A percentile compares a stretch with the other conserved stretches of the same genome.
Evolutionary conservation across 2,888 invertebrate species (phyloP).

Genomic region (Drosophila nigricruria): DNA sequence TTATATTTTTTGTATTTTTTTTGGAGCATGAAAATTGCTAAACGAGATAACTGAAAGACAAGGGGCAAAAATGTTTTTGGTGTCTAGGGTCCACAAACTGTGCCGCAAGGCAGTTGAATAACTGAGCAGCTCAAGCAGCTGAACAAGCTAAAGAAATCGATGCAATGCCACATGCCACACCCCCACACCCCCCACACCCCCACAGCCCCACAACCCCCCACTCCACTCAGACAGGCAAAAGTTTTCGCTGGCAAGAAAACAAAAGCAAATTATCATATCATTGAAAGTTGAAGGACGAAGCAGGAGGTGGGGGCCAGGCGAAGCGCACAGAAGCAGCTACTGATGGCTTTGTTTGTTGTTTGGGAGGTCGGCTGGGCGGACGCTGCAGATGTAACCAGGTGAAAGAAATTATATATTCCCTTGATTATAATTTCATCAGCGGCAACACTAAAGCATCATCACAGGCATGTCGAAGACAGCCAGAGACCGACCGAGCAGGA

Average conservation of each 20-base stretch:
- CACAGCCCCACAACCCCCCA: constrained; percentile 1
- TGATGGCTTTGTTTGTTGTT: constrained; percentile 68
- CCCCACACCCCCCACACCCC: background rate
- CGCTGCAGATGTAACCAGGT: constrained; percentile 76
- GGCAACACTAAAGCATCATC: constrained; percentile 77
- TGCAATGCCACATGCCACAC: constrained; percentile 39
- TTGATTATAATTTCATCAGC: constrained; percentile 85
- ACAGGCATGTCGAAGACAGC: constrained; percentile 72
- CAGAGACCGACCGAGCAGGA: background rate
- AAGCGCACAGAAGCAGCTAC: constrained; percentile 6
- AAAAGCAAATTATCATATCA: constrained; percentile 80
- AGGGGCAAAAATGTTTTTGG: constrained; percentile 40
- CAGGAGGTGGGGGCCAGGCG: constrained; percentile 1
- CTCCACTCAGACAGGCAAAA: constrained; percentile 45
- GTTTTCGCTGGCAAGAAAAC: constrained; percentile 66
- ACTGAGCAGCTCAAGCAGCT: constrained; percentile 36
- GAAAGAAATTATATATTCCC: constrained; percentile 83
- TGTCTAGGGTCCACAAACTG: constrained; percentile 46
- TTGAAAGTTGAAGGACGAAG: constrained; percentile 54
- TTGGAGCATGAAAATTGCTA: constrained; percentile 63
- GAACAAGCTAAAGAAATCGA: constrained; percentile 53
- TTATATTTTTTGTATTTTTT: constrained; percentile 11
- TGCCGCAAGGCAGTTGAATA: constrained; percentile 52
- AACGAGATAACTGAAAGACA: constrained; percentile 60
- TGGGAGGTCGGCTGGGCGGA: constrained; percentile 14